Percentiles rank a stretch among this genome's conserved stretches.
phyloP scores from a whole-genome alignment of 2,888 invertebrate species.

The Corythucha ciliata region DNA sequence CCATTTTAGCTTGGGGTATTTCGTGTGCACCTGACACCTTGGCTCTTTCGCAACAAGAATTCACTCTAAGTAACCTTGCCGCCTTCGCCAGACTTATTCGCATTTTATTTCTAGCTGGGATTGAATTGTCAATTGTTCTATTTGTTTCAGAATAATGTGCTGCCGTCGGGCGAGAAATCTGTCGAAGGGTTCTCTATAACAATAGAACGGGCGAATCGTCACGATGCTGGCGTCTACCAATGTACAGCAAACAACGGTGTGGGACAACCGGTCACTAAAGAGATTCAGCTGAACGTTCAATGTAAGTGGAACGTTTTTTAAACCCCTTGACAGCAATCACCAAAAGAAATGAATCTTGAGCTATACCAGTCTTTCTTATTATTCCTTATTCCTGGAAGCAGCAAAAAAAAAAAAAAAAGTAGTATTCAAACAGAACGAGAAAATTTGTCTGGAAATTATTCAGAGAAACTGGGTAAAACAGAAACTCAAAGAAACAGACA shows the following conservation, averaged over 20 bases:
- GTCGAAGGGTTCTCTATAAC: conserved; percentile 49
- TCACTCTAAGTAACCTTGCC: neutral
- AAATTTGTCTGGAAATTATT: no score
- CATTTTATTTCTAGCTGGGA: neutral
- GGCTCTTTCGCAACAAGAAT: neutral
- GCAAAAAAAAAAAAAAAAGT: no score
- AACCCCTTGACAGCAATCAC: neutral
- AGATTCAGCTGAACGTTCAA: conserved; percentile 44
- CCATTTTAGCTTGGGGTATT: neutral
- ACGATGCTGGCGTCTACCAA: conserved; percentile 41
- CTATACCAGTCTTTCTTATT: no score
- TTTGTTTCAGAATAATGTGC: conserved; percentile 44
- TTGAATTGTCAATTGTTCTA: conserved; percentile 9
- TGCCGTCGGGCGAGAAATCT: conserved; percentile 53
- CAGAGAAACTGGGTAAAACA: no score
- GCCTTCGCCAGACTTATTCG: no score
- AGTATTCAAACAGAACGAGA: no score
- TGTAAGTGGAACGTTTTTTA: conserved; percentile 39
- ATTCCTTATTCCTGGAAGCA: no score
- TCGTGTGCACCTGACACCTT: neutral
- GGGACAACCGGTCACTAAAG: conserved; percentile 43
- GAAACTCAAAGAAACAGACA: no score
- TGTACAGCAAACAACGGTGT: conserved; percentile 46
- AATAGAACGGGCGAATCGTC: conserved; percentile 46
- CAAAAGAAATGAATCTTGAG: no score